A percentile compares a stretch with the other conserved stretches of the same genome.
phyloP scores from a whole-genome alignment of 2,113 vertebrate genomes.

The Onychostoma macrolepis region DNA sequence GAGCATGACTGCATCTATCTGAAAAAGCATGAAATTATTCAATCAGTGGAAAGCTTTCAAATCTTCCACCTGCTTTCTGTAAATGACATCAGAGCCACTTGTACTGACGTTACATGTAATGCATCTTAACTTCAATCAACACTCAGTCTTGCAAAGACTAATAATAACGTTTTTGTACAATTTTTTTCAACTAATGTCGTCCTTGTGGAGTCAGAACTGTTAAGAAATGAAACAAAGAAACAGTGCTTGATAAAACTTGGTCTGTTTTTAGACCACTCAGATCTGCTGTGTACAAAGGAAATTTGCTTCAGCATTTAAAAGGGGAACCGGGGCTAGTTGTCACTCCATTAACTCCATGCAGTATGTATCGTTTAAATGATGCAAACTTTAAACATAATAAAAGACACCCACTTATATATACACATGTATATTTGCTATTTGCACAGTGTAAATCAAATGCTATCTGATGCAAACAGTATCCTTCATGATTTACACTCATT shows the following conservation, averaged over 20 bases:
- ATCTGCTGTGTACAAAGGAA: neutral
- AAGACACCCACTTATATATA: no score
- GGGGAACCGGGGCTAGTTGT: neutral
- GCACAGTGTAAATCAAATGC: no score
- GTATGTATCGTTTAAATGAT: neutral
- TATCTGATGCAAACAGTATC: neutral
- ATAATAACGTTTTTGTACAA: neutral
- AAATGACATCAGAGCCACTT: conserved; percentile 16
- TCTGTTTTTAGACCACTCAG: neutral
- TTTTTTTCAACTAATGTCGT: neutral
- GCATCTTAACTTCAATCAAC: conserved; percentile 12
- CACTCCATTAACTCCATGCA: neutral
- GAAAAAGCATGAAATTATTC: conserved; percentile 20
- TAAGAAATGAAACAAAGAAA: neutral
- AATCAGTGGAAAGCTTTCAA: conserved; percentile 20
- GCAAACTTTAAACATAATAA: neutral
- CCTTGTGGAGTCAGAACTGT: neutral
- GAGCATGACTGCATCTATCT: conserved; percentile 27
- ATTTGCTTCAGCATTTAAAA: neutral
- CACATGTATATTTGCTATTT: no score
- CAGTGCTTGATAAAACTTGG: neutral
- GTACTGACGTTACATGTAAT: conserved; percentile 10
- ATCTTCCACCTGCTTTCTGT: conserved; percentile 9
- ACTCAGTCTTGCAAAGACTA: neutral
- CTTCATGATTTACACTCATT: neutral